These are phyloP conservation scores for Exephanes ischioxanthus DNA, from an alignment of 2,888 invertebrate species.

Conservation along the genomic window DNA sequence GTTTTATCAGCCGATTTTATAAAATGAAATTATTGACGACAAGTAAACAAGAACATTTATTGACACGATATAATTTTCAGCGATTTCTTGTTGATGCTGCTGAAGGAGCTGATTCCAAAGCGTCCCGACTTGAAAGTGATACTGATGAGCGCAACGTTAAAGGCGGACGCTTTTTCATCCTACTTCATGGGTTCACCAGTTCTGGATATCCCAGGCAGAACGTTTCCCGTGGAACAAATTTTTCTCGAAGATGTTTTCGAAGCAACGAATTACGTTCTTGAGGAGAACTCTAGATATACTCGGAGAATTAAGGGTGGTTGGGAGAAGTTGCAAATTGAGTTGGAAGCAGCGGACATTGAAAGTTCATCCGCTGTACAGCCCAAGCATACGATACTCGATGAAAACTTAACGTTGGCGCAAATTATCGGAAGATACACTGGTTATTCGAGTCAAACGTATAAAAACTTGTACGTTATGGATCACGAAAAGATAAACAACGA, in stretches of 20 bases:
- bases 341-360: slow-evolving; percentile 88
- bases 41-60: background rate
- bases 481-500: slow-evolving; percentile 92
- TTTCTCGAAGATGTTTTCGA: slow-evolving; percentile 94
- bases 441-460: slow-evolving; percentile 89
- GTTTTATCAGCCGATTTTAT: background rate
- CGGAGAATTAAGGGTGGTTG: slow-evolving; percentile 88
- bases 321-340: slow-evolving; percentile 88
- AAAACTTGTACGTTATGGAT: slow-evolving; percentile 92
- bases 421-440: slow-evolving; percentile 89
- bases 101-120: slow-evolving; percentile 91
- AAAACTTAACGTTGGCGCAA: slow-evolving; percentile 89
- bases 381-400: slow-evolving; percentile 89
- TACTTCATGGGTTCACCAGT: slow-evolving; percentile 94
- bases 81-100: slow-evolving; percentile 94
- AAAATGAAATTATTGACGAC: slow-evolving; percentile 25
- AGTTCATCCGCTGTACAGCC: slow-evolving; percentile 87
- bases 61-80: slow-evolving; percentile 83
- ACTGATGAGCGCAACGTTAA: slow-evolving; percentile 97
- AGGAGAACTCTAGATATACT: slow-evolving; percentile 88
- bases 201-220: slow-evolving; percentile 93
- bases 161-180: slow-evolving; percentile 92
- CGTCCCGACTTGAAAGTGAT: slow-evolving; percentile 93
- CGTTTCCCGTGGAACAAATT: slow-evolving; percentile 93
- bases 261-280: slow-evolving; percentile 87